phyloP scores from a whole-genome alignment of 2,888 invertebrate species.

The Euphydryas editha region DNA sequence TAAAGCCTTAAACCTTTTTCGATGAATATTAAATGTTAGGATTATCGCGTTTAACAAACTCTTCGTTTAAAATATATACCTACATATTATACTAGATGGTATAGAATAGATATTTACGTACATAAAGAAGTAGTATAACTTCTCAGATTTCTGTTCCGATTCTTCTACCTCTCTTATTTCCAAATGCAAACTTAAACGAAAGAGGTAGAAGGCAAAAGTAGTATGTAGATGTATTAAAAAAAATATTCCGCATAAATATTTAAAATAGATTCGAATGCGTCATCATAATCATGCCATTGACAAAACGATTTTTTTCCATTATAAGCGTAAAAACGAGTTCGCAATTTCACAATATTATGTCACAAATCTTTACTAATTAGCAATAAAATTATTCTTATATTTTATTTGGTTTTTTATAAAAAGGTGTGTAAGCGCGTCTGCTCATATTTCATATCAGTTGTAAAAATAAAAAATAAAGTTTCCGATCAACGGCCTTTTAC shows the following conservation, averaged over 20 bases:
- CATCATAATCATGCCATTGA: slow-evolving; percentile 11
- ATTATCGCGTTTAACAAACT: no score
- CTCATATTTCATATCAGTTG: slow-evolving; percentile 21
- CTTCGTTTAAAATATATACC: no score
- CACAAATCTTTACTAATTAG: slow-evolving; percentile 36
- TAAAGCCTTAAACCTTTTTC: no score
- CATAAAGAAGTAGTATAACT: no score
- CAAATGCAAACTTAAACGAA: no score
- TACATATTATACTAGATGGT: no score
- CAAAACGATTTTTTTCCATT: slow-evolving; percentile 15
- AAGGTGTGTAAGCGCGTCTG: slow-evolving; percentile 21
- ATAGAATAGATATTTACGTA: no score
- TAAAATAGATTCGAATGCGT: slow-evolving; percentile 15
- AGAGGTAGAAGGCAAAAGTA: no score
- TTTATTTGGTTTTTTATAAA: slow-evolving; percentile 23
- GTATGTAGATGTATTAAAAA: background rate
- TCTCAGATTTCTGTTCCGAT: no score
- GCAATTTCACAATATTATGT: slow-evolving; percentile 24
- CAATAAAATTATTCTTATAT: slow-evolving; percentile 23
- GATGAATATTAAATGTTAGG: no score
- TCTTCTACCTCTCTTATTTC: no score
- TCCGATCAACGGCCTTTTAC: slow-evolving; percentile 7
- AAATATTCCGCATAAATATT: background rate
- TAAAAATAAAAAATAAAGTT: slow-evolving; percentile 24
- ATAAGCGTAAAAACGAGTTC: slow-evolving; percentile 25